A percentile compares a stretch with the other conserved stretches of the same genome.
phyloP scores from a whole-genome alignment of 2,797 vertebrate species.

The Xyrichtys novacula region DNA sequence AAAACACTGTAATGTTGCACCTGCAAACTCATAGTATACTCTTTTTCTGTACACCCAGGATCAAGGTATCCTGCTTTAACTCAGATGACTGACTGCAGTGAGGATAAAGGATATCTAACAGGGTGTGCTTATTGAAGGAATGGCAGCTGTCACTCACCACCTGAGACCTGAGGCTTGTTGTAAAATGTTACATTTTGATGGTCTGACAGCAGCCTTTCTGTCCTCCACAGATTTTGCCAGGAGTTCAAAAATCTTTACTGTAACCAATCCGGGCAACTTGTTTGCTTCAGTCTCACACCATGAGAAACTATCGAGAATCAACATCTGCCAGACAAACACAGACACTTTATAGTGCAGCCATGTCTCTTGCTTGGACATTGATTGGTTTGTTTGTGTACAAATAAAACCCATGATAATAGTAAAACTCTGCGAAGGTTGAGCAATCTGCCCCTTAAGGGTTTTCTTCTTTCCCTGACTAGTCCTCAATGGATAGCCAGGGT shows the following conservation, averaged over 20 bases:
- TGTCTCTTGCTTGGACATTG: not conserved
- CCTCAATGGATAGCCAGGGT: too few species aligned
- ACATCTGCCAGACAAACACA: not conserved
- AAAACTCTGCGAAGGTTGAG: not conserved
- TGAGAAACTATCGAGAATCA: conserved; percentile 9
- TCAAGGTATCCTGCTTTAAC: conserved; percentile 9
- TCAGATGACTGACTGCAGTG: conserved; percentile 4
- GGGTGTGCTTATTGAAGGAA: not conserved
- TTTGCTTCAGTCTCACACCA: conserved; percentile 4
- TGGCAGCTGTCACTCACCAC: conserved; percentile 25
- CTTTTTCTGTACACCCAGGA: not conserved
- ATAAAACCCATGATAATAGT: not conserved
- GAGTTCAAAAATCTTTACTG: not conserved
- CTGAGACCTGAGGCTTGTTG: not conserved
- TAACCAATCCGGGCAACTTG: not conserved
- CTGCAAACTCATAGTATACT: not conserved
- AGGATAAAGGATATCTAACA: conserved; percentile 12
- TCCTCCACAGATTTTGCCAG: not conserved
- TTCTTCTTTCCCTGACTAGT: too few species aligned
- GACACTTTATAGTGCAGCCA: not conserved
- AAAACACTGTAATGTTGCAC: not conserved
- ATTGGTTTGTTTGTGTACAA: conserved; percentile 2
- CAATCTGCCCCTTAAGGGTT: not conserved
- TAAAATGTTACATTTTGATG: not conserved
- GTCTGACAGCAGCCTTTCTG: conserved; percentile 1